Base-by-base conservation (phyloP, 2,888 invertebrate genomes). In the Caenorhabditis doughertyi region DNA sequence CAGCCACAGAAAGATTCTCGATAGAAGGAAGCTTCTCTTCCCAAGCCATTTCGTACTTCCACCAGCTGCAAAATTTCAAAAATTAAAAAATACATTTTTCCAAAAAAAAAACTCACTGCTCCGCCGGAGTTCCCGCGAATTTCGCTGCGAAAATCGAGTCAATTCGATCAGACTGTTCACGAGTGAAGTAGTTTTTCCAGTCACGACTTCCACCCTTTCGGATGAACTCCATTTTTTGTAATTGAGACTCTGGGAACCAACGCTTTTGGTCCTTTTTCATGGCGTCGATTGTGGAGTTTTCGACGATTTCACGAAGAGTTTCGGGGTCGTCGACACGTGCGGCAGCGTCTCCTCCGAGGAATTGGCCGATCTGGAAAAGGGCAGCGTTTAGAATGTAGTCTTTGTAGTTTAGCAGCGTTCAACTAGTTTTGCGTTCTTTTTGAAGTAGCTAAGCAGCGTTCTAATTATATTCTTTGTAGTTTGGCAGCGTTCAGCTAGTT, bases 241-340 rank as follows among this genome's bases (percentile, higher is more conserved):
- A 58, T 65, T 84, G 84, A 11, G 82, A 81, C 18, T 86, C 87
- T 7, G 91, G 91, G 79, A 91, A 91, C 90, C 90, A 91, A 23
- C 91, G 83, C 16, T 83, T 80, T 55, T 91, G 91, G 71, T 91
- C 88, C 58, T 91, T 84, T 76, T 89, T 89, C 91, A 91, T 91
- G 13, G 91, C 84, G 32, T 90, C 89, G 49, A 91, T 85, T 1
- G 83, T 85, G 25, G 85, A 84, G 77, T 89, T 89, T 7, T 84
- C 83, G 21, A 89, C 89, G 35, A 91, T 87, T 18, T 76, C 53
- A n/a, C 58, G 79, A 8, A 91, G 81, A 2, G 47, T 49, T 25
- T 79, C 83, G 1, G 74, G 77, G 49, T 91, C 83, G 23, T 84
- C 76, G 47, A 89, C 89, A 60, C 88, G 44, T 23, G 86, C 81